Evolutionary conservation across 1,140 invertebrate species (phyloP).

Genomic region (Steinernema feltiae): DNA sequence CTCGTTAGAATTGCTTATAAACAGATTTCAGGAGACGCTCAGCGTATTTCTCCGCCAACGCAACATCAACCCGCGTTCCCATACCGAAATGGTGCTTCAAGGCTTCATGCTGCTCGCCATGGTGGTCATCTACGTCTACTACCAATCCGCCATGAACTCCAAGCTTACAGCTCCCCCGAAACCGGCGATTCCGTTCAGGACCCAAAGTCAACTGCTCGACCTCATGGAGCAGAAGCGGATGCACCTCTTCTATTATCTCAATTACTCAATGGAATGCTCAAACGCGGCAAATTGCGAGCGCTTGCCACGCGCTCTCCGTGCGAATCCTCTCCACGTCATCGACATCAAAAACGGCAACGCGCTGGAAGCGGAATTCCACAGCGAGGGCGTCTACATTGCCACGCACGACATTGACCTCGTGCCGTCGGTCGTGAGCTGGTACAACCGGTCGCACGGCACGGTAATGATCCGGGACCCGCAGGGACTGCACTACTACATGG

Average conservation of each 20-base stretch:
- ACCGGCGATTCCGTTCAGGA: conserved; percentile 30
- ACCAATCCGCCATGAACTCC: conserved; percentile 36
- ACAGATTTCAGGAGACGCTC: too few relatives aligned
- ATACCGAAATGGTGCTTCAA: conserved; percentile 25
- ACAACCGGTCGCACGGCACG: conserved; percentile 21
- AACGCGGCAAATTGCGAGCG: conserved; percentile 22
- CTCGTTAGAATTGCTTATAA: too few relatives aligned
- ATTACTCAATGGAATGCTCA: conserved; percentile 25
- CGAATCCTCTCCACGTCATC: conserved; percentile 19
- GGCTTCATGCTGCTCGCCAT: conserved; percentile 21
- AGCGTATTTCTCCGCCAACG: too few relatives aligned
- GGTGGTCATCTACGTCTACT: conserved; percentile 34
- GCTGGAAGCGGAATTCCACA: conserved; percentile 10
- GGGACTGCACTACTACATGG: conserved; percentile 30
- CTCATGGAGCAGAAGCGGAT: conserved; percentile 7
- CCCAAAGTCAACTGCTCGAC: conserved; percentile 28
- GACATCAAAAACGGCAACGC: not conserved
- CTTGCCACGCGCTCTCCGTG: conserved; percentile 13
- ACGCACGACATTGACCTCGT: conserved; percentile 34
- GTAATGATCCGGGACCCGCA: conserved; percentile 31
- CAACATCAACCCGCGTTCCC: conserved; percentile 17
- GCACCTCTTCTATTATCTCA: conserved; percentile 24
- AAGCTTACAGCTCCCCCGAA: conserved; percentile 28
- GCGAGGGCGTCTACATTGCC: conserved; percentile 29
- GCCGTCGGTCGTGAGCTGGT: conserved; percentile 23